phyloP scores from a whole-genome alignment of 1,140 invertebrate species.

The Anoplolepis gracilipes region DNA sequence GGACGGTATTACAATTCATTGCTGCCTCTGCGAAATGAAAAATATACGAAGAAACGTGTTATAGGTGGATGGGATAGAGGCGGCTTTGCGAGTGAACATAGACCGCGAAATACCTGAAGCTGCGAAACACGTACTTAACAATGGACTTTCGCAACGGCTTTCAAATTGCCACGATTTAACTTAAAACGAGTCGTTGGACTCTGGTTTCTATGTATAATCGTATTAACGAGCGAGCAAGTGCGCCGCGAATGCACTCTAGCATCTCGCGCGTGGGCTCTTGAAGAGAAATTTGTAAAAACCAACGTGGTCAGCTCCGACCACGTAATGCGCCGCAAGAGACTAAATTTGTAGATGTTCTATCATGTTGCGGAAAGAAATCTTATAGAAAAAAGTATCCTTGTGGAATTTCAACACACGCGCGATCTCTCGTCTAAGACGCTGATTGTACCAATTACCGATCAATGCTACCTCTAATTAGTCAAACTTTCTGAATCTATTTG shows the following conservation, averaged over 20 bases:
- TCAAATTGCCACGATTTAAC: slow-evolving; percentile 8
- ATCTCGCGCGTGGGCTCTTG: neutral
- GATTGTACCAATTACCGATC: neutral
- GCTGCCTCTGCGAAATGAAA: neutral
- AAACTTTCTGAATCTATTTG: neutral
- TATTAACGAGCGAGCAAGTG: slow-evolving; percentile 3
- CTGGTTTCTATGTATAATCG: neutral
- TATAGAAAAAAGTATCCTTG: slow-evolving; percentile 26
- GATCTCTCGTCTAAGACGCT: neutral
- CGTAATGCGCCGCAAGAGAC: slow-evolving; percentile 38
- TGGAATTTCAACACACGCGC: neutral
- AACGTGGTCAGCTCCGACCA: neutral
- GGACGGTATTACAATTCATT: neutral
- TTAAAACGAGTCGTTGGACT: slow-evolving; percentile 19
- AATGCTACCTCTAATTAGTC: slow-evolving; percentile 18
- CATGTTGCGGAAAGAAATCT: slow-evolving; percentile 7
- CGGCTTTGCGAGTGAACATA: neutral
- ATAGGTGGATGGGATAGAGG: neutral
- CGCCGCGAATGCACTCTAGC: neutral
- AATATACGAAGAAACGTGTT: neutral
- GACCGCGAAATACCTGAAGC: neutral
- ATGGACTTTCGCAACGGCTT: neutral
- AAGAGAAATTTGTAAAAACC: slow-evolving; percentile 26
- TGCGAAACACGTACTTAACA: slow-evolving; percentile 28
- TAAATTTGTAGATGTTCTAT: slow-evolving; percentile 18